phyloP scores from a whole-genome alignment of 2,888 invertebrate genomes.

The Villa cingulata region DNA sequence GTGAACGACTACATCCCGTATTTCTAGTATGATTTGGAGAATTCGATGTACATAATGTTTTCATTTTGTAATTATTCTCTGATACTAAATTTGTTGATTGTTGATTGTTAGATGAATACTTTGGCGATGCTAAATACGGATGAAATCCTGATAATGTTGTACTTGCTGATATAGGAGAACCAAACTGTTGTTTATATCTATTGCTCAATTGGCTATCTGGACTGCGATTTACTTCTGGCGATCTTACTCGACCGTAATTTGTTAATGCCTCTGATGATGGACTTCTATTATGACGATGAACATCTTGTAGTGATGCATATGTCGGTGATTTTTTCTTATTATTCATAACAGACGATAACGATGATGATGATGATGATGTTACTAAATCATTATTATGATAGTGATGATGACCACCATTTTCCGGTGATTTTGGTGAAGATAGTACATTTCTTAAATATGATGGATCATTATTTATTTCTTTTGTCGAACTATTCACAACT shows the following conservation, averaged over 20 bases:
- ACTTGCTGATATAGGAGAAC: conserved; percentile 6
- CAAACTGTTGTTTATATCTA: conserved; percentile 8
- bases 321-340: conserved; percentile 10
- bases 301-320: conserved; percentile 8
- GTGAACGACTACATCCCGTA: conserved; percentile 26
- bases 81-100: conserved; percentile 11
- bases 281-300: conserved; percentile 8
- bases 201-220: conserved; percentile 12
- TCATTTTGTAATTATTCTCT: conserved; percentile 14
- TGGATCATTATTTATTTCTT: conserved; percentile 29
- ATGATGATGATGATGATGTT: conserved; percentile 5
- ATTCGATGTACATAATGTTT: conserved; percentile 15
- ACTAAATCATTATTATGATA: neutral
- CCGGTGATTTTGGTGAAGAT: conserved; percentile 36
- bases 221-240: conserved; percentile 14
- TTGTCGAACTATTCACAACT: conserved; percentile 32
- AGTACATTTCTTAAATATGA: conserved; percentile 27
- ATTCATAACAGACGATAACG: conserved; percentile 1
- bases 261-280: conserved; percentile 3
- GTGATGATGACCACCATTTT: conserved; percentile 23
- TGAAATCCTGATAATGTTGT: conserved; percentile 15
- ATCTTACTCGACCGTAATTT: conserved; percentile 10
- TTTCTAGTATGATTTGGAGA: conserved; percentile 16
- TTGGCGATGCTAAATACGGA: conserved; percentile 20
- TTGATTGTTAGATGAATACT: conserved; percentile 19